Conservation (phyloP, 2,888 invertebrate genomes). For the Cephus rjabovi region DNA sequence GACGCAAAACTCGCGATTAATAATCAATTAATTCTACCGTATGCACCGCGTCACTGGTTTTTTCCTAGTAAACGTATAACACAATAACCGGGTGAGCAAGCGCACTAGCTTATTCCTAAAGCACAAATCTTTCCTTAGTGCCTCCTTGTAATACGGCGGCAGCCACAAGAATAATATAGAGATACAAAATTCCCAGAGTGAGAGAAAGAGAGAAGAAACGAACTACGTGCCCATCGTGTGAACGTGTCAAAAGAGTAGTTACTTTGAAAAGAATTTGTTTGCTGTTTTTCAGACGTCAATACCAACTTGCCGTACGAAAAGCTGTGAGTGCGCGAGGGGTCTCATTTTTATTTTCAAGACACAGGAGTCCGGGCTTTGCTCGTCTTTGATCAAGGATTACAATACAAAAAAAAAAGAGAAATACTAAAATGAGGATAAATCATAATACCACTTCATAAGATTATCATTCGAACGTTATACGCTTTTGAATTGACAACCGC, state of each 20-base stretch:
- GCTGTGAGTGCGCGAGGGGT: constrained; percentile 78
- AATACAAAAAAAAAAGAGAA: constrained; percentile 1
- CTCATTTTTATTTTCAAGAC: constrained; percentile 68
- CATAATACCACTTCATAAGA: too few relatives aligned
- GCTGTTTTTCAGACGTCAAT: constrained; percentile 82
- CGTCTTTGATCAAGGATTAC: not conserved
- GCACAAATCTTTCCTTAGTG: too few relatives aligned
- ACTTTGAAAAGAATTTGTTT: constrained; percentile 60
- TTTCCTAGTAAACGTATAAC: too few relatives aligned
- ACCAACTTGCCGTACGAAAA: constrained; percentile 93
- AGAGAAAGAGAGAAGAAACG: constrained; percentile 28
- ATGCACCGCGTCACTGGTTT: too few relatives aligned
- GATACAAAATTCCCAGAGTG: constrained; percentile 11
- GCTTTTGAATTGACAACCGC: not conserved
- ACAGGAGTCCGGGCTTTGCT: constrained; percentile 19
- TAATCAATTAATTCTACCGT: too few relatives aligned
- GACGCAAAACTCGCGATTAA: too few relatives aligned
- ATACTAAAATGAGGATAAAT: not conserved
- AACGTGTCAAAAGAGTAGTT: constrained; percentile 1
- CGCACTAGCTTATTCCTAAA: too few relatives aligned
- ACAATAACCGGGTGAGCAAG: too few relatives aligned
- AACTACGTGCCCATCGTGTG: too few relatives aligned
- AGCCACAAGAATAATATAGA: constrained; percentile 15
- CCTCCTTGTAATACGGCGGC: not conserved
- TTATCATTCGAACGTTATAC: not conserved